Conservation (phyloP, 2,888 invertebrate species). For the Pammene fasciana region DNA sequence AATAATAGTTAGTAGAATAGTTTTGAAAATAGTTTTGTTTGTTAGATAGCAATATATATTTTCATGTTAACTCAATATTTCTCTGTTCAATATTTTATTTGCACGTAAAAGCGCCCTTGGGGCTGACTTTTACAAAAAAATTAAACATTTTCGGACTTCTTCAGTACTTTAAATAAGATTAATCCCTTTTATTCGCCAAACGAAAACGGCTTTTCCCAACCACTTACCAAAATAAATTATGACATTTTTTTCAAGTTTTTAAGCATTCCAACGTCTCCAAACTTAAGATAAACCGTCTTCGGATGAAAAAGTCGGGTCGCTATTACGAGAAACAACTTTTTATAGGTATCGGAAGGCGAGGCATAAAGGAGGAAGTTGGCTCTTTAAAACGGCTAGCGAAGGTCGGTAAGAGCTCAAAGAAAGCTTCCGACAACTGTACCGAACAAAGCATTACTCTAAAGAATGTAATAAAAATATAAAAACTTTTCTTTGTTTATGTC, state of each 20-base stretch:
- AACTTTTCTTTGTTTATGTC: not conserved
- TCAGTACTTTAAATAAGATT: not conserved
- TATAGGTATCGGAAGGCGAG: constrained; percentile 24
- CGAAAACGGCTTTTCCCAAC: not conserved
- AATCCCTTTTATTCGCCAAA: not conserved
- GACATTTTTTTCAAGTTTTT: constrained; percentile 31
- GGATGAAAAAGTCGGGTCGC: constrained; percentile 19
- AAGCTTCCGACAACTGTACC: not conserved
- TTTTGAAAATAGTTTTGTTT: no score
- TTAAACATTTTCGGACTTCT: no score
- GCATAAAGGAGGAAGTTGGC: constrained; percentile 17
- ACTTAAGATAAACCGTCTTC: constrained; percentile 38
- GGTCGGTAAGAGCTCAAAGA: constrained; percentile 4
- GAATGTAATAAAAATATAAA: constrained; percentile 3
- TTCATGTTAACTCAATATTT: no score
- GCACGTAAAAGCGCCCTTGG: no score
- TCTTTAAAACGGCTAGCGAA: not conserved
- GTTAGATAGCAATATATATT: no score
- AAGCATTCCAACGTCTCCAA: constrained; percentile 32
- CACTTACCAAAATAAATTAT: constrained; percentile 36
- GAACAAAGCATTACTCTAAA: not conserved
- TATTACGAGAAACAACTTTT: constrained; percentile 27
- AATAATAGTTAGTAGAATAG: no score
- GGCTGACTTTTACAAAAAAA: no score
- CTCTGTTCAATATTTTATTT: no score